Evolutionary conservation across 1,140 invertebrate genomes (phyloP), one percentile per base, ranked within the genome.

Genomic region (Xylocopa sonorina): DNA sequence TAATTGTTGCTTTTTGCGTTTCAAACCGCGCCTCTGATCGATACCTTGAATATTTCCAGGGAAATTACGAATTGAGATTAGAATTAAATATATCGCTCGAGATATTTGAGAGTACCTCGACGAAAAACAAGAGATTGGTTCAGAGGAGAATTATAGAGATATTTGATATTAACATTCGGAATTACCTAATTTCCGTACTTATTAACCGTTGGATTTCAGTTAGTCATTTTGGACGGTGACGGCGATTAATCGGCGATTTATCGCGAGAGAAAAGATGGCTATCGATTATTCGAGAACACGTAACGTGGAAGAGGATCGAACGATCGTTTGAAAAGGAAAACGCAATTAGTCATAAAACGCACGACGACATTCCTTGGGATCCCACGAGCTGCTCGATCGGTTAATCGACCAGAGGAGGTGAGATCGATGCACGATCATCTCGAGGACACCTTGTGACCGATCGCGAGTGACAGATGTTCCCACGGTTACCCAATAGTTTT

Each of bases 401-500:
- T 57, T 57, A 41, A 57, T 71, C 43, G 57, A 57, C 27, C 18
- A 27, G 16, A 18, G 68, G 24, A 43, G 51, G 10, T 32, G 68
- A 24, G n/a, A 71, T 71, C 51, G 68, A 57, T 71, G 5, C 24
- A 29, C 53, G 51, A 71, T 71, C 38, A 29, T 3, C 5, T 6
- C 2, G 51, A 43, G 24, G 51, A 57, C 51, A 57, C 51, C 34
- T 18, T 57, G 51, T 38, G 29, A 57, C 24, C n/a, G n/a, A n/a
- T n/a, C 51, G 21, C 12, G 16, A 43, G 21, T 71, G 38, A 71
- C 68, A 71, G 68, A 38, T 71, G 68, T 71, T 67, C 12, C 14
- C 7, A 29, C n/a, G 34, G 24, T 24, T 57, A 18, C 4, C 18
- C 38, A 71, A 71, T 71, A 41, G 41, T 71, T 71, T 43, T 43